Conservation (phyloP, 2,797 vertebrate genomes). For the Mus spretus region DNA sequence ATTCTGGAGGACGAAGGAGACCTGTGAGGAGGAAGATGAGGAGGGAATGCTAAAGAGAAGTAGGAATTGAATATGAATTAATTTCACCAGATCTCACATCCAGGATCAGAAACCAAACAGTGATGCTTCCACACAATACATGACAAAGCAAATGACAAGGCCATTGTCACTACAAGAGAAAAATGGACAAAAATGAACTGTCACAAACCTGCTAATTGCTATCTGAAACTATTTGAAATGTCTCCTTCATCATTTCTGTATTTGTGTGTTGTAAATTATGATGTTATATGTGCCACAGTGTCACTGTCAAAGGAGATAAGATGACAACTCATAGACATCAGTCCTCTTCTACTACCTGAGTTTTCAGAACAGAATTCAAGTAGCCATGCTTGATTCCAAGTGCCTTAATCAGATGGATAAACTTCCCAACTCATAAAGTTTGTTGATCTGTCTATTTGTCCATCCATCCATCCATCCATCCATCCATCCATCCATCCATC, state of each 20-base stretch:
- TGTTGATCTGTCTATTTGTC: too few relatives aligned
- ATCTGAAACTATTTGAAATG: too few relatives aligned
- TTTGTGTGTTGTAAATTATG: not conserved
- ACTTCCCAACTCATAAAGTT: not conserved
- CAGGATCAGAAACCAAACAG: not conserved
- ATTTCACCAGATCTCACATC: not conserved
- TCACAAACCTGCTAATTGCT: not conserved
- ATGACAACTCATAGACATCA: too few relatives aligned
- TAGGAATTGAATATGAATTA: not conserved
- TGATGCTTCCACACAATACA: not conserved
- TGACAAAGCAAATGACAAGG: not conserved
- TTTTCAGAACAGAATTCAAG: not conserved
- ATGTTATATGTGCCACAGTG: not conserved
- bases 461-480: not conserved
- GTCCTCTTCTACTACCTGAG: not conserved
- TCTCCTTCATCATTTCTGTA: not conserved
- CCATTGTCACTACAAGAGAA: not conserved
- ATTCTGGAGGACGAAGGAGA: not conserved
- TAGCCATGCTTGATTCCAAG: not conserved
- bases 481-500: not conserved
- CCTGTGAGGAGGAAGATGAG: not conserved
- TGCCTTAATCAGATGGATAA: too few relatives aligned
- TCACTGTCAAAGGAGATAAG: too few relatives aligned
- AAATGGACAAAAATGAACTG: not conserved
- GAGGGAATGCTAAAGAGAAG: not conserved